phyloP scores from a whole-genome alignment of 2,888 invertebrate species.

The Oxytorus armatus region DNA sequence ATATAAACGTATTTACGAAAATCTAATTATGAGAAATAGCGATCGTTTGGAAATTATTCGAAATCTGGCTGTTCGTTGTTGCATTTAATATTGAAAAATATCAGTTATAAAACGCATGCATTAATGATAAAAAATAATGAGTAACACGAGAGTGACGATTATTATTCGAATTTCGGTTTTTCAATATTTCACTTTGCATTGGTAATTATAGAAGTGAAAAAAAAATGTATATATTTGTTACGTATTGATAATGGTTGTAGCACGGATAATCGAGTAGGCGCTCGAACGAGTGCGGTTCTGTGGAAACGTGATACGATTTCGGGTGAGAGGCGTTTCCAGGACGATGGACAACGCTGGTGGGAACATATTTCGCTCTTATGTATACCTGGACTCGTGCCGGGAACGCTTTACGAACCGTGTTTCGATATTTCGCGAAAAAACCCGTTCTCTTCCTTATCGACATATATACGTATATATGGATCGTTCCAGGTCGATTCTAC shows the following conservation, averaged over 20 bases:
- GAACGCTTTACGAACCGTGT: slow-evolving; percentile 30
- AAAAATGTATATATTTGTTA: background rate
- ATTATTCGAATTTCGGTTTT: no score
- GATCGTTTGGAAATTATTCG: no score
- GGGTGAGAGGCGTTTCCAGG: slow-evolving; percentile 68
- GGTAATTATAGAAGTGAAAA: no score
- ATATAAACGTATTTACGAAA: no score
- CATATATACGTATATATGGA: background rate
- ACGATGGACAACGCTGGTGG: slow-evolving; percentile 64
- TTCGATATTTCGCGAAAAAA: slow-evolving; percentile 17
- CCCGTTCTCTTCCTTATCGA: slow-evolving; percentile 13
- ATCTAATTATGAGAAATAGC: no score
- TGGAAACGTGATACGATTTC: slow-evolving; percentile 66
- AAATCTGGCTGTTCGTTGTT: no score
- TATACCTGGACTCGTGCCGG: slow-evolving; percentile 25
- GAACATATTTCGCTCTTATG: slow-evolving; percentile 39
- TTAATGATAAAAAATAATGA: no score
- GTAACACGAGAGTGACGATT: no score
- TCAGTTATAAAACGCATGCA: no score
- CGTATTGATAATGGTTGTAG: background rate
- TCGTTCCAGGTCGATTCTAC: background rate
- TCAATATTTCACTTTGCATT: no score
- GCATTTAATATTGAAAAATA: no score
- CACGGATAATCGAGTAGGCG: slow-evolving; percentile 55
- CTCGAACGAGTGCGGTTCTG: slow-evolving; percentile 55